Base-by-base conservation (phyloP, 2,113 vertebrate species). In the Micromys minutus region DNA sequence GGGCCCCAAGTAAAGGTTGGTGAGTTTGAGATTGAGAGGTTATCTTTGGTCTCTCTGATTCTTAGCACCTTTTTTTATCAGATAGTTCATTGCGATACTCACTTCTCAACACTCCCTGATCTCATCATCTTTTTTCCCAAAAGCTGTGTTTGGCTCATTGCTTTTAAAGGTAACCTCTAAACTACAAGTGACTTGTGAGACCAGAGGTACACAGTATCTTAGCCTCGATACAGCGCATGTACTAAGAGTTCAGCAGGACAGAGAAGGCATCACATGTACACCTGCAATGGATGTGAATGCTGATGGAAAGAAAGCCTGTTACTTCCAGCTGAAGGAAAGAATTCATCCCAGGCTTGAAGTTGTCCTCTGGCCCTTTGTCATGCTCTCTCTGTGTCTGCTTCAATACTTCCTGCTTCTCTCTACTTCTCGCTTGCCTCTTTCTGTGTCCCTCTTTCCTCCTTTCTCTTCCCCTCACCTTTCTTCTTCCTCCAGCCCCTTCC, bases 131-230 rank as follows among this genome's bases (percentile, higher is more conserved):
- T 93, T 45, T 55, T 29, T 69, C 7, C 42, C 83, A 61, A 91
- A 84, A 84, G 47, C 47, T 87, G 0, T 19, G 0, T 79, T 76
- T 71, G 57, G 12, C 89, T 94, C 52, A 55, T 0, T 17, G 80
- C 52, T 67, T 92, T 97, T 90, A 52, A 61, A 42, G 22, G 34
- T 95, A n/a, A 72, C 17, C n/a, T 95, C 0, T 95, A 74, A 74
- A 31, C 39, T 29, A 21, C 1, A 0, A 91, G 29, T 81, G 77
- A 36, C 45, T 81, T 69, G 65, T 26, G 7, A 75, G 81, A 80
- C 39, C 55, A 69, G 42, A 55, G 79, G 11, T 86, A 72, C n/a
- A n/a, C 71, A 69, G 50, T 61, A 65, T 22, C 10, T 7, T 7
- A n/a, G 21, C 57, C 0, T 7, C 31, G n/a, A 26, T 57, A 45